phyloP scores from a whole-genome alignment of 2,113 vertebrate species.

The Coptodon rendalli region DNA sequence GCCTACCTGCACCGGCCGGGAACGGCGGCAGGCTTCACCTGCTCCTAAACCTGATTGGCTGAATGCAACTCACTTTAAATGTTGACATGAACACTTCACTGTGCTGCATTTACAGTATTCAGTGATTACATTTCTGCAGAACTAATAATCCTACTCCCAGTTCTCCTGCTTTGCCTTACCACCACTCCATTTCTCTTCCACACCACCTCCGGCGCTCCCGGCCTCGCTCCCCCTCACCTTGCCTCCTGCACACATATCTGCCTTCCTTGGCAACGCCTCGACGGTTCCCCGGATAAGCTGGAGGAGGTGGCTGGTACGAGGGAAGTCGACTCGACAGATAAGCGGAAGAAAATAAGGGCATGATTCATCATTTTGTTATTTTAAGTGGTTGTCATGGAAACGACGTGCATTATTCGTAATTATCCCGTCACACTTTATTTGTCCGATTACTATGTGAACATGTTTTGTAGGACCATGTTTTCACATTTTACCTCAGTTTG shows the following conservation, averaged over 20 bases:
- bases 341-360: background rate
- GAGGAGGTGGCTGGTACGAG: background rate
- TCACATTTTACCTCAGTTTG: background rate
- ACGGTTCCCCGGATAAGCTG: background rate
- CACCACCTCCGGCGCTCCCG: background rate
- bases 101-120: background rate
- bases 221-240: background rate
- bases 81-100: background rate
- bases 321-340: background rate
- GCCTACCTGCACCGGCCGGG: background rate
- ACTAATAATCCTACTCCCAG: background rate
- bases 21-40: background rate
- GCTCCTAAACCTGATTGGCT: background rate
- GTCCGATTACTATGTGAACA: background rate
- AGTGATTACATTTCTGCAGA: background rate
- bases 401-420: rapidly evolving
- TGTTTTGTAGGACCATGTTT: background rate
- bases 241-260: background rate
- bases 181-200: background rate
- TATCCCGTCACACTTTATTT: rapidly evolving
- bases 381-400: no score
- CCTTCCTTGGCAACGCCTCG: rapidly evolving
- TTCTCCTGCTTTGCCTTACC: background rate
- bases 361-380: no score
- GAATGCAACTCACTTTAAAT: background rate